These are phyloP conservation scores for Syngnathus acus DNA, from an alignment of 2,797 vertebrate genomes.

Conservation along the genomic window DNA sequence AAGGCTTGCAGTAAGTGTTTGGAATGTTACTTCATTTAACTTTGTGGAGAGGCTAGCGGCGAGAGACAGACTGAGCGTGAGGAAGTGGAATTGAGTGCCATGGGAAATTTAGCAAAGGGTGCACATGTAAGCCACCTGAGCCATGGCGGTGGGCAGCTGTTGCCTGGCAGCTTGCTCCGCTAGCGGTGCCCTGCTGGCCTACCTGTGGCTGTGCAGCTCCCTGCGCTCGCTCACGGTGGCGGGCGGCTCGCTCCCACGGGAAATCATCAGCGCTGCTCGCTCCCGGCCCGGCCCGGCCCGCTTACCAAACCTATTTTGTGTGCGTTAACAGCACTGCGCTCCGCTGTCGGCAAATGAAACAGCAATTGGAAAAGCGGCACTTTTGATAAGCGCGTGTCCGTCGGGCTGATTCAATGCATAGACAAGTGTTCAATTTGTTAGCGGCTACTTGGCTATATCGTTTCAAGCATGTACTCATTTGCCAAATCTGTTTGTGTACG, in stretches of 20 bases:
- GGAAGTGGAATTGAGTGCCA: slow-evolving; percentile 37
- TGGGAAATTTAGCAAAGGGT: slow-evolving; percentile 39
- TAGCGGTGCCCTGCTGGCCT: slow-evolving; percentile 42
- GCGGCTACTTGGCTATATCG: slow-evolving; percentile 26
- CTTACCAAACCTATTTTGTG: slow-evolving; percentile 37
- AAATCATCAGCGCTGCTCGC: slow-evolving; percentile 55
- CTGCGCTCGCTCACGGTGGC: slow-evolving; percentile 41
- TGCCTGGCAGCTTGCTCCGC: slow-evolving; percentile 27
- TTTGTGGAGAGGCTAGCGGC: slow-evolving; percentile 35
- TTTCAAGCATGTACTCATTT: slow-evolving; percentile 23
- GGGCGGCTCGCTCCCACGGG: slow-evolving; percentile 46
- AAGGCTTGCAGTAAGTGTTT: neutral
- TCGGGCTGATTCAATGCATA: slow-evolving; percentile 29
- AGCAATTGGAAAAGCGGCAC: slow-evolving; percentile 40
- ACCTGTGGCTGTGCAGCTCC: slow-evolving; percentile 61
- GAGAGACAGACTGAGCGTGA: slow-evolving; percentile 44
- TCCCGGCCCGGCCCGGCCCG: slow-evolving; percentile 41
- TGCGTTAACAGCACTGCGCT: slow-evolving; percentile 26
- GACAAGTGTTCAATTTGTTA: slow-evolving; percentile 30
- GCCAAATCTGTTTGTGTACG: slow-evolving; percentile 8
- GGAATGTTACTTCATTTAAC: neutral
- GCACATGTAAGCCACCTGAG: slow-evolving; percentile 59
- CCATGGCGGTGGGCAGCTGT: slow-evolving; percentile 59
- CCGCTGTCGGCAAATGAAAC: slow-evolving; percentile 51
- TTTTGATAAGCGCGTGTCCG: slow-evolving; percentile 24